These are phyloP conservation scores for Calosoma granatense DNA, from an alignment of 1,140 invertebrate species.

Conservation along the genomic window DNA sequence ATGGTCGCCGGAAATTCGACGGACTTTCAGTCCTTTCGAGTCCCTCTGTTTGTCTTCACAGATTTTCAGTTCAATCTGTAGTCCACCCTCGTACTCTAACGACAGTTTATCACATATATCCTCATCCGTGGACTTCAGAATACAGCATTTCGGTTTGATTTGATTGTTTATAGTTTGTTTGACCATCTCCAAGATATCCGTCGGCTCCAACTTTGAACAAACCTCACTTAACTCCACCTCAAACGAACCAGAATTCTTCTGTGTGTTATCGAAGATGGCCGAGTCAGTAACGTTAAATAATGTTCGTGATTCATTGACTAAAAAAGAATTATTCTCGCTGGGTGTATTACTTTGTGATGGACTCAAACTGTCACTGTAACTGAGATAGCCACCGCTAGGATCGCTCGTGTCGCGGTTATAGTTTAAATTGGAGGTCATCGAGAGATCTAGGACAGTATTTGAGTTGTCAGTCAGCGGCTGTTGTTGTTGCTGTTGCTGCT, in stretches of 20 bases:
- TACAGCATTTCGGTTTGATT: slow-evolving; percentile 64
- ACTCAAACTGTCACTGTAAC: neutral
- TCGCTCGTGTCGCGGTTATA: neutral
- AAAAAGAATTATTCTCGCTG: neutral
- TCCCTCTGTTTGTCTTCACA: slow-evolving; percentile 63
- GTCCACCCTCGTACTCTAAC: slow-evolving; percentile 71
- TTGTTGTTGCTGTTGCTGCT: neutral
- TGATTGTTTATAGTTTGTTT: slow-evolving; percentile 71
- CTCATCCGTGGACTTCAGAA: slow-evolving; percentile 38
- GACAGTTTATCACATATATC: slow-evolving; percentile 43
- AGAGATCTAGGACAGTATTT: neutral
- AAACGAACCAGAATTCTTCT: slow-evolving; percentile 26
- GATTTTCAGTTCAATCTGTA: slow-evolving; percentile 79
- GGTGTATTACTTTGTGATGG: neutral
- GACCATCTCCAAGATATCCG: slow-evolving; percentile 69
- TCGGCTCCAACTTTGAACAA: slow-evolving; percentile 64
- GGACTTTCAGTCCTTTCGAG: slow-evolving; percentile 74
- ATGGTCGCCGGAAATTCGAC: slow-evolving; percentile 84
- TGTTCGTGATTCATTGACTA: neutral
- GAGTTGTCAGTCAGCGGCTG: neutral
- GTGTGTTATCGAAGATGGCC: neutral
- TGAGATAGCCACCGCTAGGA: neutral
- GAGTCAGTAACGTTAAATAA: neutral
- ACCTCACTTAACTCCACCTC: slow-evolving; percentile 54
- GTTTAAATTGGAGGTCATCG: neutral